Base-by-base conservation (phyloP, 1,140 invertebrate species). In the Sesamia nonagrioides region DNA sequence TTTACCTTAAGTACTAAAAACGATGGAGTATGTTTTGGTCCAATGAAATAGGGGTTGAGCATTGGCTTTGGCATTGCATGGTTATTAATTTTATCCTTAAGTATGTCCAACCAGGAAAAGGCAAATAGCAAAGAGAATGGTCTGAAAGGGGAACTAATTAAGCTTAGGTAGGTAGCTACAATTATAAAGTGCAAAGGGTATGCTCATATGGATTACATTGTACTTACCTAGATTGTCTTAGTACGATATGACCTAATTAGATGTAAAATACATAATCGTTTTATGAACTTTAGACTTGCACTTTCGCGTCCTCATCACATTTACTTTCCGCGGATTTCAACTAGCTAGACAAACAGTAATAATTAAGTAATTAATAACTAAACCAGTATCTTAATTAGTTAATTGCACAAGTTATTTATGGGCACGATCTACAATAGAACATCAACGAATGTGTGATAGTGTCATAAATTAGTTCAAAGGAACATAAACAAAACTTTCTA, bases 361-460 rank as follows among this genome's bases (percentile, higher is more conserved):
- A 2, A 37, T 61, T n/a, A 61, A 61, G 37, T 40, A 17, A 37
- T 61, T 9, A 27, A 58, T 40, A 18, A 17, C 37, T 63, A 63
- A 63, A 35, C 42, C 60, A 42, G 21, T 63, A 42, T 40, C 37
- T 42, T 18, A 18, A 42, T 63, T 63, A n/a, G 17, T 42, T 18
- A 18, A 42, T 63, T 63, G 33, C 60, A 18, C n/a, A 13, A 21
- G 37, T 42, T 63, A 42, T 63, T 63, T 63, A 63, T 63, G 37
- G 42, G 5, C 35, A 40, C 35, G n/a, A 61, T 37, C 35, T 61
- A 17, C 60, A 15, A 18, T 40, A 42, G 33, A 40, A 37, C 60
- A 63, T 35, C 35, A 37, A 17, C 33, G 60, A 15, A 61, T 9
- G 60, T 1, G 58, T 35, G 35, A 61, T n/a, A 5, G 52, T 42